Percentiles rank a stretch among this genome's conserved stretches.
Evolutionary conservation across 2,888 invertebrate genomes (phyloP).

Genomic region (Pemphredon lugubris): DNA sequence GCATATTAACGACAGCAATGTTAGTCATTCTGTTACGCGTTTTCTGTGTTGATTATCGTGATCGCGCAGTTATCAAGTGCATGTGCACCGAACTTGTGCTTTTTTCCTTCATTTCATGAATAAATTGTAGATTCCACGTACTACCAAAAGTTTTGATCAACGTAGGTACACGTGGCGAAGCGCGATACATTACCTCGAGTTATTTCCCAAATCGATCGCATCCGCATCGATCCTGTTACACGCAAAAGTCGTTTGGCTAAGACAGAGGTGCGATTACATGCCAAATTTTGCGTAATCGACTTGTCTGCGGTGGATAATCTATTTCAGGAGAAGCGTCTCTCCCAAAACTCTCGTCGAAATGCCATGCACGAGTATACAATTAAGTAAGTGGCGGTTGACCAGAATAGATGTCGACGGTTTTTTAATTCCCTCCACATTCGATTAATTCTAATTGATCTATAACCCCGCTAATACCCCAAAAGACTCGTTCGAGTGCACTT

Average conservation of each 20-base stretch:
- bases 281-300: constrained; percentile 52
- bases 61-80: constrained; percentile 10
- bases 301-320: constrained; percentile 18
- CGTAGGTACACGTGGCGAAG: no score
- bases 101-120: background rate
- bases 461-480: background rate
- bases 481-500: constrained; percentile 3
- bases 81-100: constrained; percentile 2
- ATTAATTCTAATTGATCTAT: no score
- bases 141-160: background rate
- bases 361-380: constrained; percentile 1
- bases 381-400: no score
- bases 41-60: background rate
- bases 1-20: no score
- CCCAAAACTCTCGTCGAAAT: constrained; percentile 15
- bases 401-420: no score
- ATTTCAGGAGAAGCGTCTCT: constrained; percentile 33
- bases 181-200: background rate
- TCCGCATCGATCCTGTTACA: background rate
- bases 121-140: no score
- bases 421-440: no score
- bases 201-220: background rate
- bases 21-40: constrained; percentile 6
- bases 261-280: background rate
- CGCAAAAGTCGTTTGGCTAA: background rate